Conservation (phyloP, 2,797 vertebrate genomes). For the Platyrinchus mystaceus region DNA sequence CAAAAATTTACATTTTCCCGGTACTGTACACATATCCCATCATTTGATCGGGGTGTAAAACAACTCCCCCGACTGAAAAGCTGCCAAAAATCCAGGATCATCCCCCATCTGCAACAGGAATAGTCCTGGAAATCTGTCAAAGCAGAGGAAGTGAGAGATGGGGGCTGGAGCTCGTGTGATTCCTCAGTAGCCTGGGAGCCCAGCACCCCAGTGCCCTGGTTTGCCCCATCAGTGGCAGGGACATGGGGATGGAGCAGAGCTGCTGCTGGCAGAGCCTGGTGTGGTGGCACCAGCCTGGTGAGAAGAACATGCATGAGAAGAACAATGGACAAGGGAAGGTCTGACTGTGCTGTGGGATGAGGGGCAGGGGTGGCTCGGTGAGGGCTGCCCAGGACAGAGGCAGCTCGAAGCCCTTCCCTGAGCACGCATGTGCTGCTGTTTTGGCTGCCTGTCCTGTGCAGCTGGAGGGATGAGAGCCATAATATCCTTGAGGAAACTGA, state of each 20-base stretch:
- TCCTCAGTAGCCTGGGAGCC: not conserved
- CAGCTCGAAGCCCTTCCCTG: not conserved
- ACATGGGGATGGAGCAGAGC: rapidly evolving
- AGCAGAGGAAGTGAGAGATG: not conserved
- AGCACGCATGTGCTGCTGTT: rapidly evolving
- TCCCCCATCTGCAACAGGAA: not conserved
- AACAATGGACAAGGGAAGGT: not conserved
- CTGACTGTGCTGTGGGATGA: rapidly evolving
- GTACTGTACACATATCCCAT: not conserved
- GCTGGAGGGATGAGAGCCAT: not conserved
- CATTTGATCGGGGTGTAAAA: not conserved
- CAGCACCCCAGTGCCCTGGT: not conserved
- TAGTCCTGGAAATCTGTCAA: not conserved
- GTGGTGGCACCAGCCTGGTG: not conserved
- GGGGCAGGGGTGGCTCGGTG: rapidly evolving
- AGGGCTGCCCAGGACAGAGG: rapidly evolving
- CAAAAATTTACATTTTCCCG: not conserved
- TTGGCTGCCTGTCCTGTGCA: not conserved
- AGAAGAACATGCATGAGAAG: not conserved
- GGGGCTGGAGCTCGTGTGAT: rapidly evolving
- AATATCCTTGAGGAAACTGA: not conserved
- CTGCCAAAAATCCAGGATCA: slow-evolving; percentile 32
- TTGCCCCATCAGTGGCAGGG: rapidly evolving
- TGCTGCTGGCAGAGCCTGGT: not conserved
- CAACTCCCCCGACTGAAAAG: not conserved